Evolutionary conservation across 2,113 vertebrate species (phyloP).

Genomic region (Puntigrus tetrazona): DNA sequence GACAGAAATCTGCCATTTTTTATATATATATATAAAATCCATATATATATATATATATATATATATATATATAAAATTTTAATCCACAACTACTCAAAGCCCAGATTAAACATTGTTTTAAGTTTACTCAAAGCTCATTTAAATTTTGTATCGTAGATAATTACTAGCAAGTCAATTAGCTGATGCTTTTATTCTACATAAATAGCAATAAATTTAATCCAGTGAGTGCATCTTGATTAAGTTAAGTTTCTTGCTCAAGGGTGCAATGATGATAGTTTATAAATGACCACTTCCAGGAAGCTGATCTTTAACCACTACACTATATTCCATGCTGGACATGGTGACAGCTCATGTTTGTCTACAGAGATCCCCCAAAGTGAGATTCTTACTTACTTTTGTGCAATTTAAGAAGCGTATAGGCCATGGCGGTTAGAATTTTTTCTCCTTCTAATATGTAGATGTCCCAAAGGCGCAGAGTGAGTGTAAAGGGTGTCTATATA

Average conservation of each 20-base stretch:
- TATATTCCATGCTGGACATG: background rate
- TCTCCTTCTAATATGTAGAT: conserved; percentile 89
- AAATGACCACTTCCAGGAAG: background rate
- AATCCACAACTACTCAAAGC: too few species aligned
- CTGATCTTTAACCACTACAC: background rate
- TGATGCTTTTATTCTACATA: background rate
- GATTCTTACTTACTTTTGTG: conserved; percentile 82
- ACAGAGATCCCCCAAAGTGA: background rate
- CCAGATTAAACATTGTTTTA: background rate
- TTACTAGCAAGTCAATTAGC: too few species aligned
- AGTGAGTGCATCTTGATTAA: background rate
- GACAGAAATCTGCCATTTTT: background rate
- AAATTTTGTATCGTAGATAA: too few species aligned
- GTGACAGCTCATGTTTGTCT: background rate
- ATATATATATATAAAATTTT: too few species aligned
- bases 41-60: too few species aligned
- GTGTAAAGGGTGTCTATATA: conserved; percentile 83
- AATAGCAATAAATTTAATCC: background rate
- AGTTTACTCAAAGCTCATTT: background rate
- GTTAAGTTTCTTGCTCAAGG: background rate
- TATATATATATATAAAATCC: too few species aligned
- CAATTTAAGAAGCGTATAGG: conserved; percentile 83
- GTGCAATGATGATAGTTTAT: background rate
- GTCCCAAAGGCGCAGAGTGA: conserved; percentile 86
- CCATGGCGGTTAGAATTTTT: conserved; percentile 79